Base-by-base conservation (phyloP, 2,888 invertebrate genomes). In the Elaeidobius kamerunicus region DNA sequence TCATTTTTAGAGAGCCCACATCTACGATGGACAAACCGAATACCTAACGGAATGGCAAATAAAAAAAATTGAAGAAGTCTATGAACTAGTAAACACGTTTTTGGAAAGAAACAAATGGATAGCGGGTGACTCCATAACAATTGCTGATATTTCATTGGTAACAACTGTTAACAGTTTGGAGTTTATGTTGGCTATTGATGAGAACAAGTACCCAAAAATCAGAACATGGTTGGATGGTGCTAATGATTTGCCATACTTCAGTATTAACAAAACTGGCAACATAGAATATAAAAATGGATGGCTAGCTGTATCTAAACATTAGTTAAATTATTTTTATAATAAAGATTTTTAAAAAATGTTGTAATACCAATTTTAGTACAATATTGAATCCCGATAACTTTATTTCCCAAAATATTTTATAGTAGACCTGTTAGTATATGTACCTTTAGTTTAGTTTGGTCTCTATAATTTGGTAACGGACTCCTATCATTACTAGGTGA, bases 31-130 rank as follows among this genome's bases (percentile, higher is more conserved):
- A 14, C 54, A 53, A 50, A 53, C 15, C 7, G 54, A 50, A 38
- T 15, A 20, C 5, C 30, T 54, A 4, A 57, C 50, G 0, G 23
- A 19, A 11, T 30, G 30, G 35, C 52, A 56, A 23, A 69, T 23
- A 72, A 67, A 69, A 44, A 64, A 69, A 49, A 64, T 78, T 17
- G 63, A 68, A 6, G 76, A 79, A 56, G 73, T 72, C 0, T 75
- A 78, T 39, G 69, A 62, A 1, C 74, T 75, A 44, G 41, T 78
- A 14, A 78, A 81, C 56, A 65, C 61, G 3, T 78, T 76, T 56
- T 70, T 81, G 35, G 40, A 38, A 19, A 30, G 16, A 2, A 32
- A 18, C 12, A 47, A 54, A 46, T 57, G 46, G 49, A 14, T 54
- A 1, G 42, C 40, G 1, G 52, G 52, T 2, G 42, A 56, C 23